Conservation (phyloP, 2,888 invertebrate species). For the Euphydryas editha region DNA sequence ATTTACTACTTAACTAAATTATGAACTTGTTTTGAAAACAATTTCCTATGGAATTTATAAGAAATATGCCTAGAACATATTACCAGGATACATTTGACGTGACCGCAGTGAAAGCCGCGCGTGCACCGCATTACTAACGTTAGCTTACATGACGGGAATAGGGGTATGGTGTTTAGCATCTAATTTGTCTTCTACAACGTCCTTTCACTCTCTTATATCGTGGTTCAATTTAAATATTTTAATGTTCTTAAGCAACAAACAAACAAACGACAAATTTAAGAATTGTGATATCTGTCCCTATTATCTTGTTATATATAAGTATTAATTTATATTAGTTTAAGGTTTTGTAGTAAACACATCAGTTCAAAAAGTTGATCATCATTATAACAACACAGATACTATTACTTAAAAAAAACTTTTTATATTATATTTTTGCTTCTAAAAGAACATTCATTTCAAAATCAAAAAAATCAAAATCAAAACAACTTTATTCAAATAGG, state of each 20-base stretch:
- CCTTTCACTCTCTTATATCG: constrained; percentile 72
- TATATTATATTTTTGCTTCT: too few species aligned
- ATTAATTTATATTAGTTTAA: too few species aligned
- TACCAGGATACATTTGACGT: constrained; percentile 67
- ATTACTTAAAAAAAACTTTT: too few species aligned
- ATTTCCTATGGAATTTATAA: constrained; percentile 23
- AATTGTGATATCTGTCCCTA: too few species aligned
- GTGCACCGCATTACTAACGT: constrained; percentile 69
- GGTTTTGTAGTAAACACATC: too few species aligned
- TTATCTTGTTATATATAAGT: too few species aligned
- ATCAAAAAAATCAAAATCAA: too few species aligned
- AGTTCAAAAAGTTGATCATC: too few species aligned
- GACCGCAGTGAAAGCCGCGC: constrained; percentile 74
- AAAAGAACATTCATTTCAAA: too few species aligned
- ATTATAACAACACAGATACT: too few species aligned
- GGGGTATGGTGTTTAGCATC: constrained; percentile 69
- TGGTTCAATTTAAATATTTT: constrained; percentile 13
- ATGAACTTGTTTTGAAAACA: not conserved
- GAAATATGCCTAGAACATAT: constrained; percentile 40
- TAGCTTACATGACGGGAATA: constrained; percentile 73
- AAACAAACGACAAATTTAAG: not conserved
- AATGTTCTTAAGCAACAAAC: not conserved
- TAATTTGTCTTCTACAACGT: constrained; percentile 69
- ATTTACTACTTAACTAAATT: not conserved
- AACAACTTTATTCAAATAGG: too few species aligned